Evolutionary conservation across 1,140 invertebrate species (phyloP), one percentile per base, ranked within the genome.

Genomic region (Aphelinus certus): DNA sequence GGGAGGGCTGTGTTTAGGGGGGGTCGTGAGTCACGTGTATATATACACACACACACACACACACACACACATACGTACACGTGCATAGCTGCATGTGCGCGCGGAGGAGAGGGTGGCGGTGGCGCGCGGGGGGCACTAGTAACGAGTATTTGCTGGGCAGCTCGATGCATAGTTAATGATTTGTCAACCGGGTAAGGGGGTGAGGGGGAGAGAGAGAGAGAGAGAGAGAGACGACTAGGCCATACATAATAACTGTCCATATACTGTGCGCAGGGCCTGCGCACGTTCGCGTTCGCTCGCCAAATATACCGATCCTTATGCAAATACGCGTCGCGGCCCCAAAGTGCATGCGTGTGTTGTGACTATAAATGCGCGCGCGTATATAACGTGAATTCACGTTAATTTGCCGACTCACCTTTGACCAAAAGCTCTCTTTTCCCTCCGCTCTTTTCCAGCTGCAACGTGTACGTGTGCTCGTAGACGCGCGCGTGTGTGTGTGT

Each of bases 131-230:
- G 61, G 65, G 73, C 69, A 66, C 68, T 75, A 83, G 86, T 88
- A 88, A 88, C 85, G 87, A 88, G 86, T 88, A 88, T 88, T 88
- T 88, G 86, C 87, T 84, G 85, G 85, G 79, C 81, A 80, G 83
- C 85, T 87, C 85, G 87, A 88, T 87, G 86, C 87, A 88, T 88
- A 87, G 86, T 87, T 88, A 88, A 88, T 88, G 87, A 88, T 88
- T 88, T 87, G 87, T 88, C 86, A 88, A 88, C 85, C 76, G 63
- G 84, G 79, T 69, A 7, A 5, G 6, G 26, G 4, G 58, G 4
- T 61, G 58, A 61, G 6, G 7, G 26, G 58, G 58, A 55, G 5
- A 5, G 78, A 80, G 77, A 82, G 83, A 81, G 81, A 26, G 26
- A 26, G 26, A 26, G 26, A 26, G 26, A 26, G 26, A 26, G 26